Percentiles rank a stretch among this genome's conserved stretches.
These are phyloP conservation scores for Aythya baeri DNA, from an alignment of 2,113 vertebrate genomes.

Conservation along the genomic window DNA sequence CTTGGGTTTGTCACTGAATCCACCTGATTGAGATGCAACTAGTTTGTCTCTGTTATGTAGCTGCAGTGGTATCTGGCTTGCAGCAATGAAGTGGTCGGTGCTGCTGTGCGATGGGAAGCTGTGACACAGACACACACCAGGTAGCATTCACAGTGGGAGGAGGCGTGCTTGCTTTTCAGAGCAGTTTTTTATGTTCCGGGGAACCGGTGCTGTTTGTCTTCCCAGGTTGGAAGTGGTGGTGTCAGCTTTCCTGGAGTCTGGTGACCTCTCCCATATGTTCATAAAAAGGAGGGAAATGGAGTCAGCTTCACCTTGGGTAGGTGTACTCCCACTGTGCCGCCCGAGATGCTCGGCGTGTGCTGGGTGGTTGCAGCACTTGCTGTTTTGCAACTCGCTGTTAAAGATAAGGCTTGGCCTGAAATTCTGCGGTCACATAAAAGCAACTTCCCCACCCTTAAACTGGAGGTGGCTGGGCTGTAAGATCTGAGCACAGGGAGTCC, in stretches of 20 bases:
- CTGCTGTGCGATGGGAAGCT: rapidly evolving
- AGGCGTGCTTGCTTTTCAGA: not conserved
- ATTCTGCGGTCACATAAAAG: not conserved
- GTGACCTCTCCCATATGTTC: not conserved
- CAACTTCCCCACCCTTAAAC: rapidly evolving
- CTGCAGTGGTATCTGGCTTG: rapidly evolving
- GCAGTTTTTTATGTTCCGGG: not conserved
- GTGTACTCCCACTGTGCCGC: rapidly evolving
- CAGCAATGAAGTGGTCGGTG: not conserved
- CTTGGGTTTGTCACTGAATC: not conserved
- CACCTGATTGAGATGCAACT: rapidly evolving
- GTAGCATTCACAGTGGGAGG: not conserved
- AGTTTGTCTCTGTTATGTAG: not conserved
- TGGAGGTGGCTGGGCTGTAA: not conserved
- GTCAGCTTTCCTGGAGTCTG: not conserved
- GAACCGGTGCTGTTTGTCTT: not conserved
- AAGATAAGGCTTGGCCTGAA: conserved; percentile 20
- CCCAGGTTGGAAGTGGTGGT: not conserved
- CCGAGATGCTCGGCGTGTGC: not conserved
- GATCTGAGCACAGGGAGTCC: rapidly evolving
- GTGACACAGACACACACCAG: not conserved
- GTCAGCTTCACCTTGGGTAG: not conserved
- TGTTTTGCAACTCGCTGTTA: not conserved
- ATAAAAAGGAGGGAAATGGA: not conserved
- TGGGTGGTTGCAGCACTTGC: rapidly evolving